Base-by-base conservation (phyloP, 1,140 invertebrate species). In the Mesaphorura yosii region DNA sequence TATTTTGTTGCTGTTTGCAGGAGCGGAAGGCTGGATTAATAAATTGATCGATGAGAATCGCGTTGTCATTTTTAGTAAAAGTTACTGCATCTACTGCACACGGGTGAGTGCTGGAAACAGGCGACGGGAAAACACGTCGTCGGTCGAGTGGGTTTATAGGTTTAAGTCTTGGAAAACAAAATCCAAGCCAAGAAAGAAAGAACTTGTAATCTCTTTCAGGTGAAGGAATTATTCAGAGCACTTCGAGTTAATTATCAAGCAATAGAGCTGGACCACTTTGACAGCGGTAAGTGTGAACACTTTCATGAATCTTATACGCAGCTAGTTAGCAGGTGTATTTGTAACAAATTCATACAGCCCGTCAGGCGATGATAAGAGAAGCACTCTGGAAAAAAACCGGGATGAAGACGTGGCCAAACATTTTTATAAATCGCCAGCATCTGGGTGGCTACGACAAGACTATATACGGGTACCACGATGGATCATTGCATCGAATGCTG, bases 391-490 rank as follows among this genome's bases (percentile, higher is more conserved):
- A 31, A 22, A 48, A 48, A 22, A 48, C 46, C 7, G 46, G 46
- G 46, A 48, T 48, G 46, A 20, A 26, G 20, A 48, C 46, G 12
- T 48, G 28, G 25, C 46, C 46, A 31, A 48, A 48, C 29, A 26
- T 48, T 5, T 48, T 48, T 48, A 26, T 48, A 6, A 48, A 48
- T 10, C 20, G 46, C 10, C 46, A 22, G 4, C 46, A 48, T 20
- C 14, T 48, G 15, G 46, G 46, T 5, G 46, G 46, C 4, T 26
- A 48, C 23, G 46, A 48, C 19, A 26, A 20, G 7, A 48, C 46
- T 5, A 29, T 34, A 10, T 15, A 3, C 7, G 46, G 28, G 5
- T 48, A 48, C 23, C 12, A 37, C 4, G 12, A 34, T 34, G 46
- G 46, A 20, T 19, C 27, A 7, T 37, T 48, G 29, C 10, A 10